phyloP scores from a whole-genome alignment of 2,797 vertebrate genomes.

The Scolopax bukidnonensis region DNA sequence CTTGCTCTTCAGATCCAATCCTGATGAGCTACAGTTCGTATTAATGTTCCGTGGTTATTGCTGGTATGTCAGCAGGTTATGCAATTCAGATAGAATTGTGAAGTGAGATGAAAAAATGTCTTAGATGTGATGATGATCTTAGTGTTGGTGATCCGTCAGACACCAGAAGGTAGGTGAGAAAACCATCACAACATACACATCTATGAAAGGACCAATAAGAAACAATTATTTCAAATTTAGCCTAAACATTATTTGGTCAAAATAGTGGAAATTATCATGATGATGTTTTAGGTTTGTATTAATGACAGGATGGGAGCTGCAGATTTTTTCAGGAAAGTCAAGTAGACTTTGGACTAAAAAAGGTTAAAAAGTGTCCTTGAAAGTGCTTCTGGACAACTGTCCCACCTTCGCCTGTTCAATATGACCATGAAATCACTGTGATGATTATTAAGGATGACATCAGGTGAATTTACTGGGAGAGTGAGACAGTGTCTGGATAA shows the following conservation, averaged over 20 bases:
- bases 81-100: neutral
- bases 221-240: neutral
- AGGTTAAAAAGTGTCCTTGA: neutral
- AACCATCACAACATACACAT: fast-evolving
- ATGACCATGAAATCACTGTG: neutral
- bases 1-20: neutral
- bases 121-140: neutral
- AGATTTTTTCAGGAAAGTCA: neutral
- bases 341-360: neutral
- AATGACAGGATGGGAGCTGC: neutral
- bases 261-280: neutral
- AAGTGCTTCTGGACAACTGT: neutral
- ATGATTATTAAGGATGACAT: neutral
- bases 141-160: neutral
- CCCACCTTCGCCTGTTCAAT: neutral
- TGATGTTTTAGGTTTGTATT: neutral
- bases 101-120: neutral
- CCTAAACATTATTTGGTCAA: neutral
- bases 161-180: neutral
- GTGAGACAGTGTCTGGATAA: neutral
- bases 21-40: neutral
- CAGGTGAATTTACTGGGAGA: neutral
- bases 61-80: neutral
- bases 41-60: neutral
- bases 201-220: neutral